phyloP scores from a whole-genome alignment of 1,140 invertebrate species.

The Drosophila subobscura region DNA sequence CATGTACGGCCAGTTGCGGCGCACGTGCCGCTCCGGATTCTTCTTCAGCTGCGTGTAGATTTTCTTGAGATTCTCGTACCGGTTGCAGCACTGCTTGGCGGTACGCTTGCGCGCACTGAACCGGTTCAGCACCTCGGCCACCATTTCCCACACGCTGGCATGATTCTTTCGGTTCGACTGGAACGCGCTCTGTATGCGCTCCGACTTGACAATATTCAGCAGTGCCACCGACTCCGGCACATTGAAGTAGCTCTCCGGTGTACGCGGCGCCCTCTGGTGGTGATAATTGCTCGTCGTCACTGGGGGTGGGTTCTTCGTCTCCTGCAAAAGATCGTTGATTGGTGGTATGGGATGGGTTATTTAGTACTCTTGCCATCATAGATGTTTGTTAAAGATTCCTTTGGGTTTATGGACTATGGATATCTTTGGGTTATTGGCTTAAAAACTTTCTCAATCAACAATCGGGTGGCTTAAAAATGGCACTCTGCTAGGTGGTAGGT shows the following conservation, averaged over 20 bases:
- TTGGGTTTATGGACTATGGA: not conserved
- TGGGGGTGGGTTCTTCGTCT: slow-evolving; percentile 66
- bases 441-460: too few species aligned
- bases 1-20: slow-evolving; percentile 83
- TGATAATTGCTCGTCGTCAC: slow-evolving; percentile 72
- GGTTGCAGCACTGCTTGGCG: slow-evolving; percentile 81
- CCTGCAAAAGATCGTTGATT: slow-evolving; percentile 31
- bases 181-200: slow-evolving; percentile 81
- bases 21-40: slow-evolving; percentile 80
- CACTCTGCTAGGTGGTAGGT: too few species aligned
- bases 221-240: slow-evolving; percentile 80
- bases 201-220: slow-evolving; percentile 81
- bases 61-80: slow-evolving; percentile 82
- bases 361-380: too few species aligned
- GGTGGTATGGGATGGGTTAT: too few species aligned
- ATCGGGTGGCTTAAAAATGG: too few species aligned
- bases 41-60: slow-evolving; percentile 82
- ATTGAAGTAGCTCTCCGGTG: slow-evolving; percentile 82
- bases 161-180: slow-evolving; percentile 83
- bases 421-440: too few species aligned
- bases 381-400: not conserved
- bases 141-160: slow-evolving; percentile 83
- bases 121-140: slow-evolving; percentile 80
- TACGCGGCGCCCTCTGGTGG: slow-evolving; percentile 80
- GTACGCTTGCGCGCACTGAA: slow-evolving; percentile 75